These are phyloP conservation scores for Rhogogaster chlorosoma DNA, from an alignment of 2,888 invertebrate genomes.

Conservation along the genomic window DNA sequence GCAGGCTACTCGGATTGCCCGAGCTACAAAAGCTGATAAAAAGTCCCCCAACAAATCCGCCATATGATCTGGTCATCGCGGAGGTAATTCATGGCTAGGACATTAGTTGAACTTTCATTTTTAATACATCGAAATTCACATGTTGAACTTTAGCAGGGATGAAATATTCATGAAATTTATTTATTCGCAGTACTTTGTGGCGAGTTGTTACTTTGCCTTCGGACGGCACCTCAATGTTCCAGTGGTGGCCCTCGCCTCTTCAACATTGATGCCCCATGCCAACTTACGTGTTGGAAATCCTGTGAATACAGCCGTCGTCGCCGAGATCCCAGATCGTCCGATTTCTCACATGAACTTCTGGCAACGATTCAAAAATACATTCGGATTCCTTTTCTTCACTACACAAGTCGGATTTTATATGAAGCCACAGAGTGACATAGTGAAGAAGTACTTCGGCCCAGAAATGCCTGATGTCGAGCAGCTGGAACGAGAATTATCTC, in stretches of 20 bases:
- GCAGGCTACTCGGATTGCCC: slow-evolving; percentile 56
- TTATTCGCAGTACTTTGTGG: slow-evolving; percentile 65
- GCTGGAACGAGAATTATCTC: slow-evolving; percentile 62
- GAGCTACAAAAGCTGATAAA: slow-evolving; percentile 59
- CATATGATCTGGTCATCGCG: slow-evolving; percentile 65
- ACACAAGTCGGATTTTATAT: slow-evolving; percentile 54
- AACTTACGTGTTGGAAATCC: slow-evolving; percentile 65
- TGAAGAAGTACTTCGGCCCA: slow-evolving; percentile 28
- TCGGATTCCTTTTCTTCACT: slow-evolving; percentile 24
- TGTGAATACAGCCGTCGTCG: slow-evolving; percentile 61
- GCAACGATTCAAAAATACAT: slow-evolving; percentile 66
- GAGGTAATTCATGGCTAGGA: slow-evolving; percentile 61
- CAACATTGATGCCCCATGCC: slow-evolving; percentile 66
- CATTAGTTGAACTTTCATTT: background rate
- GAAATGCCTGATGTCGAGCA: slow-evolving; percentile 29
- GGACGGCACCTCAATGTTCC: slow-evolving; percentile 68
- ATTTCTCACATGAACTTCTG: slow-evolving; percentile 63
- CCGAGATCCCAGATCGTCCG: slow-evolving; percentile 59
- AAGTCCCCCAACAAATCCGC: slow-evolving; percentile 63
- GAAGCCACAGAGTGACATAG: background rate
- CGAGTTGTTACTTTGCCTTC: slow-evolving; percentile 66
- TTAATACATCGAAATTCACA: background rate
- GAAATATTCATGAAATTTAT: background rate
- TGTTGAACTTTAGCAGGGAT: background rate
- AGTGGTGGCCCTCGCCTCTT: slow-evolving; percentile 62